Percentiles rank a stretch among this genome's conserved stretches.
Conservation (phyloP, 2,888 invertebrate genomes). For the Heliconius cydno region DNA sequence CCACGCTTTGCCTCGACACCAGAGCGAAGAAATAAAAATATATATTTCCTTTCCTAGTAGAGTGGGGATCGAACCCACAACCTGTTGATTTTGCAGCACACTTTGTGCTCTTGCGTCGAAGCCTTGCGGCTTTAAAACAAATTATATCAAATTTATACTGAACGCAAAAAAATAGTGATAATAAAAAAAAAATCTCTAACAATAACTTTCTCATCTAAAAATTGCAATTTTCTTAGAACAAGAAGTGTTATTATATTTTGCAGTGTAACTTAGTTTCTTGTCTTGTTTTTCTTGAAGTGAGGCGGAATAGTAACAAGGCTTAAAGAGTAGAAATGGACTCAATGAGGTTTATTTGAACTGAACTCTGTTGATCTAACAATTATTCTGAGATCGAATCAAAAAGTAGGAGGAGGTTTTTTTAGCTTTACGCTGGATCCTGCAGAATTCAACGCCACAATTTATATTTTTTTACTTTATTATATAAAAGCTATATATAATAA, state of each 20-base stretch:
- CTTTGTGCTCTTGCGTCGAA: no score
- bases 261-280: conserved; percentile 20
- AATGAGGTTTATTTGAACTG: background rate
- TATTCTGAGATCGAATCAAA: no score
- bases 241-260: conserved; percentile 14
- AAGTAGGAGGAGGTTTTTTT: no score
- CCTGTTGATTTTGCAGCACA: background rate
- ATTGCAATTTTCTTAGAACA: conserved; percentile 18
- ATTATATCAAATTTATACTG: no score
- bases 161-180: no score
- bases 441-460: no score
- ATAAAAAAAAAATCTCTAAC: background rate
- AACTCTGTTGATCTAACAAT: background rate
- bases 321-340: background rate
- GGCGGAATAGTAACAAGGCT: conserved; percentile 8
- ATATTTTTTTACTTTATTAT: no score
- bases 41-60: background rate
- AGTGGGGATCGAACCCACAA: background rate
- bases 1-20: background rate
- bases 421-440: no score
- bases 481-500: background rate
- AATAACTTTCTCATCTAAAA: background rate
- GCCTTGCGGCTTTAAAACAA: no score
- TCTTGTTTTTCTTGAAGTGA: conserved; percentile 5
- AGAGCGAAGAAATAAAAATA: background rate